Percentiles rank a stretch among this genome's conserved stretches.
Evolutionary conservation across 2,888 invertebrate genomes (phyloP).

Genomic region (Conomelus anceps): DNA sequence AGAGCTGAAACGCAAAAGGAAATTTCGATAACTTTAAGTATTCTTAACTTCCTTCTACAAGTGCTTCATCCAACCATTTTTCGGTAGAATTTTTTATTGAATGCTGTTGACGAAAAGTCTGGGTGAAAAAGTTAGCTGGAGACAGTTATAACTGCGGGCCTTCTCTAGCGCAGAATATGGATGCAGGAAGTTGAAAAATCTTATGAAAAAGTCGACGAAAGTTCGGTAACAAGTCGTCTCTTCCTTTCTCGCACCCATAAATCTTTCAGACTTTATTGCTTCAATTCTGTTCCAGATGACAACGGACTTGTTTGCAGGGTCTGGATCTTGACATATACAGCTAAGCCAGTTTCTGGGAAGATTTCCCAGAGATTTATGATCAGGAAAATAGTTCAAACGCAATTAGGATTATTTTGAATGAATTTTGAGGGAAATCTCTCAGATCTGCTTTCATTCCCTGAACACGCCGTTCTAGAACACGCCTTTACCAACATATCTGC

Average conservation of each 20-base stretch:
- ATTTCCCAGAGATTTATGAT: too few relatives aligned
- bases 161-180: not conserved
- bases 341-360: not conserved
- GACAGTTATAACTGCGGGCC: not conserved
- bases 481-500: too few relatives aligned
- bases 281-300: not conserved
- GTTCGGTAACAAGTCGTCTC: not conserved
- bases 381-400: not conserved
- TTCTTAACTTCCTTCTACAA: not conserved
- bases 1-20: not conserved
- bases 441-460: not conserved
- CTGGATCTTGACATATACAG: not conserved
- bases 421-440: not conserved
- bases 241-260: not conserved
- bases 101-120: not conserved
- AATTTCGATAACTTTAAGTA: not conserved
- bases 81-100: not conserved
- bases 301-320: not conserved
- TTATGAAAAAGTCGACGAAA: not conserved
- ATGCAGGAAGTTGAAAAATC: not conserved
- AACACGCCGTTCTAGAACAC: too few relatives aligned
- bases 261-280: not conserved
- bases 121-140: not conserved
- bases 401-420: not conserved
- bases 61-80: not conserved